These are phyloP conservation scores for Panorpa germanica DNA, from an alignment of 2,888 invertebrate genomes.

Conservation along the genomic window DNA sequence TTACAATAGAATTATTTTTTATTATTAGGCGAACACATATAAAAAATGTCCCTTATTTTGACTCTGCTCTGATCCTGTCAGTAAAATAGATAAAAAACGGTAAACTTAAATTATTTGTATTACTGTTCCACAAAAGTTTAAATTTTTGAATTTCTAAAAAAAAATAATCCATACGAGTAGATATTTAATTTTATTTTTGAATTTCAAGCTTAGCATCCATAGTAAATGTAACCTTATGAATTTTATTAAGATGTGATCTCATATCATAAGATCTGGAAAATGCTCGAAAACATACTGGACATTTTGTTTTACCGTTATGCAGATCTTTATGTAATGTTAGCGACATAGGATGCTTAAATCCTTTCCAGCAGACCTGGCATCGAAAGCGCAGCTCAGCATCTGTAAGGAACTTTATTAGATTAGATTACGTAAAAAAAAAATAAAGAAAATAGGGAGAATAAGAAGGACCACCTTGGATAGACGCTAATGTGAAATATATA, in stretches of 20 bases:
- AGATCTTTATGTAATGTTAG: conserved; percentile 40
- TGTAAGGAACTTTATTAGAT: conserved; percentile 14
- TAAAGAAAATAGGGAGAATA: conserved; percentile 1
- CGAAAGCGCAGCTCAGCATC: conserved; percentile 37
- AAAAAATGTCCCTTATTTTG: no score
- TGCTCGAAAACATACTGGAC: conserved; percentile 38
- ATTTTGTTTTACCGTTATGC: conserved; percentile 40
- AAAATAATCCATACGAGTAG: no score
- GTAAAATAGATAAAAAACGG: no score
- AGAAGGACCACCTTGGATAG: no score
- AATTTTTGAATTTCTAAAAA: no score
- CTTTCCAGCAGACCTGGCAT: conserved; percentile 40
- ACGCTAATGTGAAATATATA: conserved; percentile 10
- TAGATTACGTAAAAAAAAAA: conserved; percentile 3
- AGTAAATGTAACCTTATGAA: conserved; percentile 27
- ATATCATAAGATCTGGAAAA: conserved; percentile 42
- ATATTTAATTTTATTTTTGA: no score
- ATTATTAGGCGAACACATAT: no score
- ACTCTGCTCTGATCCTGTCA: no score
- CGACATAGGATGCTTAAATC: conserved; percentile 41
- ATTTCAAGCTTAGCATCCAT: conserved; percentile 10
- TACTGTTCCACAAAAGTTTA: no score
- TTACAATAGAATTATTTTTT: no score
- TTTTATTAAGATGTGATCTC: conserved; percentile 36
- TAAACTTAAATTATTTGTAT: no score